Percentiles rank a stretch among this genome's conserved stretches.
Evolutionary conservation across 2,888 invertebrate species (phyloP).

Genomic region (Mythimna ferrago): DNA sequence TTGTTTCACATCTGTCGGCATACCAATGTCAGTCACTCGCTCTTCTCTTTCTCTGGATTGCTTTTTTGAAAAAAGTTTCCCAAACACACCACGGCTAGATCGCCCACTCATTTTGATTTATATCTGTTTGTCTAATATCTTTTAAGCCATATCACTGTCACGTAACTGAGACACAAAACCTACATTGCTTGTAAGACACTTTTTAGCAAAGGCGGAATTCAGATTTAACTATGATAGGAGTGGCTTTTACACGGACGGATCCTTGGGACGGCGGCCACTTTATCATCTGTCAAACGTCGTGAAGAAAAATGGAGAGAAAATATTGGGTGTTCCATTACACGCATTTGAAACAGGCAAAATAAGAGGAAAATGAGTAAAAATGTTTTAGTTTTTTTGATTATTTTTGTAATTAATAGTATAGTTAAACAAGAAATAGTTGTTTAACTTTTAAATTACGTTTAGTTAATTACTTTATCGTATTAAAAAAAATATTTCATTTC

Average conservation of each 20-base stretch:
- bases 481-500: neutral
- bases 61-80: constrained; percentile 88
- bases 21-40: constrained; percentile 93
- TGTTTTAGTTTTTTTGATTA: too few relatives aligned
- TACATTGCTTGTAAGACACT: constrained; percentile 78
- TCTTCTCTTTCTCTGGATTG: constrained; percentile 84
- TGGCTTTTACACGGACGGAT: constrained; percentile 87
- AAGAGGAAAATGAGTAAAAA: neutral
- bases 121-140: constrained; percentile 67
- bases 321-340: constrained; percentile 58
- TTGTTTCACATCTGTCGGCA: constrained; percentile 96
- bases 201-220: constrained; percentile 73
- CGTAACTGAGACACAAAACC: constrained; percentile 72
- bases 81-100: constrained; percentile 87
- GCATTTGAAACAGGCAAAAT: constrained; percentile 22
- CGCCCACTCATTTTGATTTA: constrained; percentile 87
- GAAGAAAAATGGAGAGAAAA: constrained; percentile 63
- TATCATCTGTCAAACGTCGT: constrained; percentile 78
- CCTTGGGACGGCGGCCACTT: constrained; percentile 72
- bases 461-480: neutral
- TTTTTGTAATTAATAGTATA: too few relatives aligned
- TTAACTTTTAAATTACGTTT: neutral
- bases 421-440: too few relatives aligned
- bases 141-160: constrained; percentile 81
- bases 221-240: constrained; percentile 81